phyloP scores from a whole-genome alignment of 2,888 invertebrate genomes.

The Hedychridium roseum region DNA sequence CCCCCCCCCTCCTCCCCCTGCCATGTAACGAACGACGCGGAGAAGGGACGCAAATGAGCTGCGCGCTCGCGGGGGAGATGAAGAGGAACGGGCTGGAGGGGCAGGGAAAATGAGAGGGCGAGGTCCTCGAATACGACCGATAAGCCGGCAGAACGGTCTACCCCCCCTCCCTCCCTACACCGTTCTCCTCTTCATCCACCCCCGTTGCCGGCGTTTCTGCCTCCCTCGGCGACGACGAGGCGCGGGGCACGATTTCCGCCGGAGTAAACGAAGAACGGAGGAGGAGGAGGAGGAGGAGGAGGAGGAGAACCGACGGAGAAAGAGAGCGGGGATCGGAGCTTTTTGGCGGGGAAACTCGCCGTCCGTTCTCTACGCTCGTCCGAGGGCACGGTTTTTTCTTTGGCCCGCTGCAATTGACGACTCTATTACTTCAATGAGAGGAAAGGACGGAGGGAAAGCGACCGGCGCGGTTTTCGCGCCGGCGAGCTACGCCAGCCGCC shows the following conservation, averaged over 20 bases:
- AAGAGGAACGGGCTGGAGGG: background rate
- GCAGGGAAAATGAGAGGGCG: conserved; percentile 17
- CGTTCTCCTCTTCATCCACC: too few relatives aligned
- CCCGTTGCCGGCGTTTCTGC: too few relatives aligned
- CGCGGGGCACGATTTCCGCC: conserved; percentile 47
- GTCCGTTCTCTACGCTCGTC: conserved; percentile 30
- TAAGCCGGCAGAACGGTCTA: conserved; percentile 35
- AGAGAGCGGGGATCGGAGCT: too few relatives aligned
- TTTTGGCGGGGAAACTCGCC: conserved; percentile 22
- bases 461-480: too few relatives aligned
- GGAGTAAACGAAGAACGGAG: too few relatives aligned
- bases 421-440: background rate
- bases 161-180: conserved; percentile 24
- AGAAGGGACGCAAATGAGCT: too few relatives aligned
- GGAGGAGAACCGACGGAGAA: conserved; percentile 1
- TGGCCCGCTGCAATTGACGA: background rate
- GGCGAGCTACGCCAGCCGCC: too few relatives aligned
- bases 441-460: conserved; percentile 24
- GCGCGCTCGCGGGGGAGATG: too few relatives aligned
- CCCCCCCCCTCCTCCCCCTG: too few relatives aligned
- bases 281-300: background rate
- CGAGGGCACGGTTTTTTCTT: too few relatives aligned
- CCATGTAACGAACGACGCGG: too few relatives aligned
- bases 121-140: conserved; percentile 32
- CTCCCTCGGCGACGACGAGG: too few relatives aligned